Percentiles rank a stretch among this genome's conserved stretches.
These are phyloP conservation scores for Limnothrissa miodon DNA, from an alignment of 2,113 vertebrate species.

Conservation along the genomic window DNA sequence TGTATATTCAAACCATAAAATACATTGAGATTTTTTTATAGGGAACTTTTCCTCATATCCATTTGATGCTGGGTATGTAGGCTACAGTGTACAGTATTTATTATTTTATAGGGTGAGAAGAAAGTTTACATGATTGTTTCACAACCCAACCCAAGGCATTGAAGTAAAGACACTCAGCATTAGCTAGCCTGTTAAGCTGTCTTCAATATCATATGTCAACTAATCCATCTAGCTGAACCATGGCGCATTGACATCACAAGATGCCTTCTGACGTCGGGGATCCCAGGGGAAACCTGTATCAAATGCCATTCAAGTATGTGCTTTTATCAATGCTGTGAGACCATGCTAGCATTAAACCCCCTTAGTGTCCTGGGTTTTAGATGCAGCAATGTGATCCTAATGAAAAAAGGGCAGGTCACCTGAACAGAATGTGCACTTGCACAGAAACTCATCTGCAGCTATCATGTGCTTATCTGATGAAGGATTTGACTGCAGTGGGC, in stretches of 20 bases:
- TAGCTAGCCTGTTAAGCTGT: not conserved
- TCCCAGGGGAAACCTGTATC: not conserved
- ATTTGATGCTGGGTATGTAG: not conserved
- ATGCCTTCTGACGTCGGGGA: not conserved
- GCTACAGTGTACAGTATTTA: not conserved
- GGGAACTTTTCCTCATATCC: not conserved
- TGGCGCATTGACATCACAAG: not conserved
- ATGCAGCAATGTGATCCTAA: not conserved
- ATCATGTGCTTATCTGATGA: not conserved
- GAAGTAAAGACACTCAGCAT: not conserved
- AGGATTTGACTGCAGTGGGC: not conserved
- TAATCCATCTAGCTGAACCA: not conserved
- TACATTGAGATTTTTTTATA: not conserved
- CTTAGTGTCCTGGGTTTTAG: not conserved
- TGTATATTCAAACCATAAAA: not conserved
- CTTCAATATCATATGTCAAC: slow-evolving; percentile 4
- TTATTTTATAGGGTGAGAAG: slow-evolving; percentile 3
- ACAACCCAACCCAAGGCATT: not conserved
- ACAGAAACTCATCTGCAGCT: not conserved
- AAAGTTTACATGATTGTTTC: not conserved
- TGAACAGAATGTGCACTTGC: not conserved
- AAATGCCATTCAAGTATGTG: not conserved
- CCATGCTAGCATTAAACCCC: not conserved
- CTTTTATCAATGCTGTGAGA: not conserved
- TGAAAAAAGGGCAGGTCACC: not conserved